phyloP scores from a whole-genome alignment of 2,888 invertebrate genomes.

The Hydraecia micacea region DNA sequence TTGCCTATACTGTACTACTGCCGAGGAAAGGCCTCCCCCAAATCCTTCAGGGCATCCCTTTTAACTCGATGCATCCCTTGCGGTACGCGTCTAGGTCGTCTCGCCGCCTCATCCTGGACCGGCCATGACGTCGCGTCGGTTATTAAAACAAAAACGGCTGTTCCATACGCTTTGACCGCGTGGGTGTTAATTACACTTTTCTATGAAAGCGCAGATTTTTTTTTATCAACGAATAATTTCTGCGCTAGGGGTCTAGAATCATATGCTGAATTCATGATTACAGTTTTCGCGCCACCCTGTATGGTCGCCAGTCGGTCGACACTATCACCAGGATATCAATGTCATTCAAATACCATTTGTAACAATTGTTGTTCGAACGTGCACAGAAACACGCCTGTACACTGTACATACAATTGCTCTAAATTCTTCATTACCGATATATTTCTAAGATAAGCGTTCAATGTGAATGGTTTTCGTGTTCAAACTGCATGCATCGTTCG shows the following conservation, averaged over 20 bases:
- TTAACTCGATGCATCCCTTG: too few species aligned
- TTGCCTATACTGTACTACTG: too few species aligned
- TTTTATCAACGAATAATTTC: not conserved
- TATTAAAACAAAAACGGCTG: too few species aligned
- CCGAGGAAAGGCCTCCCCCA: too few species aligned
- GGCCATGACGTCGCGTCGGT: too few species aligned
- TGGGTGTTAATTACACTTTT: too few species aligned
- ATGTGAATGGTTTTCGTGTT: constrained; percentile 63
- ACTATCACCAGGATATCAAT: constrained; percentile 40
- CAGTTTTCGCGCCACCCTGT: not conserved
- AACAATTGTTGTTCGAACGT: constrained; percentile 48
- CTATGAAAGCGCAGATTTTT: not conserved
- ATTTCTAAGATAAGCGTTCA: constrained; percentile 62
- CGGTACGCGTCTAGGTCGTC: too few species aligned
- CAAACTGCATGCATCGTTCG: constrained; percentile 73
- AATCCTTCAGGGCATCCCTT: too few species aligned
- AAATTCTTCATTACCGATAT: constrained; percentile 63
- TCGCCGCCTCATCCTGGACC: too few species aligned
- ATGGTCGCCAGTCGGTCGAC: constrained; percentile 10
- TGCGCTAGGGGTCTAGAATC: not conserved
- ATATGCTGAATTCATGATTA: not conserved
- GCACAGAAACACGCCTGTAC: constrained; percentile 27
- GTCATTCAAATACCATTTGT: constrained; percentile 47
- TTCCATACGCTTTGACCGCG: too few species aligned
- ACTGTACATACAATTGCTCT: constrained; percentile 56